phyloP scores from a whole-genome alignment of 2,797 vertebrate genomes.

The Chromis chromis region DNA sequence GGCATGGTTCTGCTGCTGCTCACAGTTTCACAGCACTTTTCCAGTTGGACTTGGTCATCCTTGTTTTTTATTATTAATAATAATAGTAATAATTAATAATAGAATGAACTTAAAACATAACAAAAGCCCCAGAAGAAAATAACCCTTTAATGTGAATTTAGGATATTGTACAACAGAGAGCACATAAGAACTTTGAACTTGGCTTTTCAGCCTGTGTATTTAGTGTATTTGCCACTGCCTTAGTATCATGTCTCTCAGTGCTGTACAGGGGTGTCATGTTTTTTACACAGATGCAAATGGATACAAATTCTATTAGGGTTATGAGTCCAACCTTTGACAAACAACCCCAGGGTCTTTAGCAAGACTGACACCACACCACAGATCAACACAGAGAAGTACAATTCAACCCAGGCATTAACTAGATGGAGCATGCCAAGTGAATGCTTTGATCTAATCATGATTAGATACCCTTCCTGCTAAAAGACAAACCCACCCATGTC shows the following conservation, averaged over 20 bases:
- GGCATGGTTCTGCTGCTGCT: neutral
- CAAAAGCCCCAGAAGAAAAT: neutral
- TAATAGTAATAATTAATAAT: too few relatives aligned
- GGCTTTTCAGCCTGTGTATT: neutral
- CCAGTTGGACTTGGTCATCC: neutral
- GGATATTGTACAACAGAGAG: neutral
- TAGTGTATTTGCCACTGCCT: neutral
- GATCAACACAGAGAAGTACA: neutral
- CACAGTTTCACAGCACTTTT: constrained; percentile 3
- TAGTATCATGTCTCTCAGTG: neutral
- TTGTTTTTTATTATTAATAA: neutral
- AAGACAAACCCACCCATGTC: neutral
- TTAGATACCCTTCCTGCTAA: constrained; percentile 3
- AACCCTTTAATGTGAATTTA: neutral
- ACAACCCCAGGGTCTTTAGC: neutral
- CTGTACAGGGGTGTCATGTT: neutral
- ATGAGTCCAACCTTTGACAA: neutral
- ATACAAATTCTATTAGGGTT: constrained; percentile 9
- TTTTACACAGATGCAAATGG: constrained; percentile 13
- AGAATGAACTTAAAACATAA: neutral
- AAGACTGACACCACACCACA: constrained; percentile 7
- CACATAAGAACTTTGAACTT: neutral
- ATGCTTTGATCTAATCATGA: constrained; percentile 10
- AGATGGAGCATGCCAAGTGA: neutral
- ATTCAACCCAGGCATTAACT: constrained; percentile 5